A percentile compares a stretch with the other conserved stretches of the same genome.
Evolutionary conservation across 2,797 vertebrate genomes (phyloP).

Genomic region (Muscicapa comitata): DNA sequence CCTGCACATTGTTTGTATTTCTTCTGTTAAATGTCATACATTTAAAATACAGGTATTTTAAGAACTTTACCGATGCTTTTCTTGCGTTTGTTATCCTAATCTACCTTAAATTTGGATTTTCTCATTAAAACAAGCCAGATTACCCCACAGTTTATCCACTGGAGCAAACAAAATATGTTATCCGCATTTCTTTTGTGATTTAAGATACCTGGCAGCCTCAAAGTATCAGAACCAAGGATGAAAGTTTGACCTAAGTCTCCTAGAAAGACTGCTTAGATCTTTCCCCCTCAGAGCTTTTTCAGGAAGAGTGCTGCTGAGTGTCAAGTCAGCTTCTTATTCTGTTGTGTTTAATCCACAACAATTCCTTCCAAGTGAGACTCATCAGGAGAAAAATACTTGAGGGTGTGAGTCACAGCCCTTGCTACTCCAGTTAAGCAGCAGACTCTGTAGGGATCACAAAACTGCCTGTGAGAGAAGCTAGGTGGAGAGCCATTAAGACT

Average conservation of each 20-base stretch:
- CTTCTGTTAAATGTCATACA: not conserved
- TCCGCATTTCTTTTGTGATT: not conserved
- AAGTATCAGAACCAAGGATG: not conserved
- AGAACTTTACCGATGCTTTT: not conserved
- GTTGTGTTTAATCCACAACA: not conserved
- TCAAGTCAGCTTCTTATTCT: not conserved
- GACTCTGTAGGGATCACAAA: not conserved
- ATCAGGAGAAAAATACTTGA: not conserved
- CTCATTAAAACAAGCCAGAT: not conserved
- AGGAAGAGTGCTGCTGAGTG: not conserved
- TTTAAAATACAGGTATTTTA: not conserved
- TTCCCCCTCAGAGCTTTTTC: not conserved
- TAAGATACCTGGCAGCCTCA: not conserved
- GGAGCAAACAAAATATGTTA: not conserved
- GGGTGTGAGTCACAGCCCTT: not conserved
- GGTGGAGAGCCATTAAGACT: not conserved
- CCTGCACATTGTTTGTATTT: not conserved
- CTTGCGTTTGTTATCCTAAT: not conserved
- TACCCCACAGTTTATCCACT: not conserved
- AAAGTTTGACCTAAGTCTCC: not conserved
- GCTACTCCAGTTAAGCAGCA: not conserved
- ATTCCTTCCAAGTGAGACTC: not conserved
- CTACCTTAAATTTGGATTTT: not conserved
- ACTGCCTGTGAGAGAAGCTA: rapidly evolving
- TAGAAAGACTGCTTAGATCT: not conserved